These are phyloP conservation scores for Piscicola geometra DNA, from an alignment of 2,888 invertebrate species.

Conservation along the genomic window DNA sequence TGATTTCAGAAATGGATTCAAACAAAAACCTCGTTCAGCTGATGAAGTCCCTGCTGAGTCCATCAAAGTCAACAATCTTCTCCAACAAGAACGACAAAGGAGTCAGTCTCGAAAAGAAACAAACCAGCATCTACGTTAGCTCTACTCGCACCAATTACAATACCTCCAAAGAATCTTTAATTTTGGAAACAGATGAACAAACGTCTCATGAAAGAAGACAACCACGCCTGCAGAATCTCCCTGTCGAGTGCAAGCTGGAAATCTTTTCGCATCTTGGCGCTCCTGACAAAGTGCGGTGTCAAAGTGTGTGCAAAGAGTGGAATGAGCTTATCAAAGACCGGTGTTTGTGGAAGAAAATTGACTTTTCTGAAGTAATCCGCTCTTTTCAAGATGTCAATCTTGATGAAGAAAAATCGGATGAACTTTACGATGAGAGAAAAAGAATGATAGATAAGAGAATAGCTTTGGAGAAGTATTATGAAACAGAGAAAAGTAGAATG, in stretches of 20 bases:
- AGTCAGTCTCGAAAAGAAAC: too few relatives aligned
- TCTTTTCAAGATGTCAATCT: background rate
- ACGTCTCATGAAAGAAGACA: too few relatives aligned
- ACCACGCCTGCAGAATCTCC: conserved; percentile 49
- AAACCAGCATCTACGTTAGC: too few relatives aligned
- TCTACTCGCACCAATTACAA: too few relatives aligned
- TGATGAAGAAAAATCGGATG: background rate
- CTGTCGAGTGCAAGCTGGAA: conserved; percentile 50
- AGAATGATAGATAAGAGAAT: conserved; percentile 28
- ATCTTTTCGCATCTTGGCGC: conserved; percentile 50
- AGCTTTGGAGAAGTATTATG: conserved; percentile 46
- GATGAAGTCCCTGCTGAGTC: too few relatives aligned
- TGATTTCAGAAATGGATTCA: too few relatives aligned
- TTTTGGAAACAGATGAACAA: too few relatives aligned
- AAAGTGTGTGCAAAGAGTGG: conserved; percentile 51
- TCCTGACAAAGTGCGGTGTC: conserved; percentile 48
- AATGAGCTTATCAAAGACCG: conserved; percentile 46
- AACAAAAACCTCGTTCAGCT: too few relatives aligned
- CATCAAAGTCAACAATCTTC: too few relatives aligned
- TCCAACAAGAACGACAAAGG: too few relatives aligned
- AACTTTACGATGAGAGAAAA: too few relatives aligned
- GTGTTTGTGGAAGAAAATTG: conserved; percentile 49
- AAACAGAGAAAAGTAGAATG: conserved; percentile 48
- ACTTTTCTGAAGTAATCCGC: conserved; percentile 44
- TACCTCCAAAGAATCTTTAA: too few relatives aligned